Evolutionary conservation across 2,888 invertebrate species (phyloP).

Genomic region (Drosophila mayaguana): DNA sequence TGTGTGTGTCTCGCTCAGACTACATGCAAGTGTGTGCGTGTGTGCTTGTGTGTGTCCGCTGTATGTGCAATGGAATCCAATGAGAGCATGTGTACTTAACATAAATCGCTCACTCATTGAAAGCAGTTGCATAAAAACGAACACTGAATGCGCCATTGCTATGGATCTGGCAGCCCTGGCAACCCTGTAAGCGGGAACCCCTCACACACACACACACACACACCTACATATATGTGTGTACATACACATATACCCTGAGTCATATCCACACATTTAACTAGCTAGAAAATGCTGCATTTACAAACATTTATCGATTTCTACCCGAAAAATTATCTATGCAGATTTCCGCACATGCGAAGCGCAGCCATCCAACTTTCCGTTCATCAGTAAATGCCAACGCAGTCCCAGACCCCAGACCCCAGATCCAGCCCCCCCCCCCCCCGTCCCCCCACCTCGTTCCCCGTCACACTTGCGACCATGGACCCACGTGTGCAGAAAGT

Average conservation of each 20-base stretch:
- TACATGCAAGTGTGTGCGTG: constrained; percentile 18
- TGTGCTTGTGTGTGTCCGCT: constrained; percentile 18
- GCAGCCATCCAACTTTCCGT: constrained; percentile 56
- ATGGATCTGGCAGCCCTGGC: constrained; percentile 16
- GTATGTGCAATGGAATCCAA: constrained; percentile 71
- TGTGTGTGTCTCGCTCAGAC: constrained; percentile 1
- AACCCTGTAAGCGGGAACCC: constrained; percentile 24
- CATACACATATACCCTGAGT: neutral
- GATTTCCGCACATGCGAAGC: constrained; percentile 64
- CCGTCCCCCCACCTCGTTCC: too few relatives aligned
- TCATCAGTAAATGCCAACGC: constrained; percentile 26
- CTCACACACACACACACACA: neutral
- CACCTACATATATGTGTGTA: neutral
- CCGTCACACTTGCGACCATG: constrained; percentile 29
- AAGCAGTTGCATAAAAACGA: constrained; percentile 77
- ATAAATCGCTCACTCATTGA: constrained; percentile 80
- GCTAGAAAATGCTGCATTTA: constrained; percentile 54
- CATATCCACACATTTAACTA: constrained; percentile 9
- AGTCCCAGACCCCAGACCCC: neutral
- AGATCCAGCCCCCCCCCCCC: neutral
- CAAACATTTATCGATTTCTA: constrained; percentile 74
- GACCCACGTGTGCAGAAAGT: constrained; percentile 77
- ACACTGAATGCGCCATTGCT: constrained; percentile 45
- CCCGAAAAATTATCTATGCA: constrained; percentile 72
- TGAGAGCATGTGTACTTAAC: constrained; percentile 80